Evolutionary conservation across 2,113 vertebrate species (phyloP), one percentile per base, ranked within the genome.

Genomic region (Sinocyclocheilus anshuiensis): DNA sequence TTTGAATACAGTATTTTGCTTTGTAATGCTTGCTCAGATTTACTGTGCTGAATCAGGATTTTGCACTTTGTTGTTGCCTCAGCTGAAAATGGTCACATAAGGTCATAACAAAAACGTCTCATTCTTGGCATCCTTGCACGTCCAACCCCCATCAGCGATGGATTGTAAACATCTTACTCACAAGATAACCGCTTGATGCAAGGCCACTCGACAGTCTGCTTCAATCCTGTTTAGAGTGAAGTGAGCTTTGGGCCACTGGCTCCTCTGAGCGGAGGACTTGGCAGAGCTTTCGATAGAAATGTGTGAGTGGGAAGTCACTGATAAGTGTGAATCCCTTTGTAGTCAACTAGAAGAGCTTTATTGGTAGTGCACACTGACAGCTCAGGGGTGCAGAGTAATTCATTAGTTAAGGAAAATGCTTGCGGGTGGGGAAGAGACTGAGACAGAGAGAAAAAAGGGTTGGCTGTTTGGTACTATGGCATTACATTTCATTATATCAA

Each of bases 321-420:
- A 81, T 81, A 81, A 81, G 57, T 48, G 78, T 26, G 57, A 81
- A 81, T 81, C 78, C n/a, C 78, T 81, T 81, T 81, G 78, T 81
- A 81, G 57, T 81, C 36, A 63, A 81, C 78, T 81, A 81, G 57
- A 45, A 15, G 33, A 81, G 78, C 78, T 81, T 81, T 81, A 81
- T 16, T 81, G 36, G 57, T 45, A 63, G 78, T 83, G 71, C 61
- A 71, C 80, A 74, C 45, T 61, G 53, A 78, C 29, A 78, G 53
- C 83, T 86, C 71, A 81, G 26, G 67, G 67, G 29, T 74, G 26
- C 67, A 72, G 16, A n/a, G 39, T 85, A 61, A 80, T 88, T 85
- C 53, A 65, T 85, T 67, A 45, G 42, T 63, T 55, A 53, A 53
- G 67, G 83, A 48, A 82, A 82, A 81, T 81, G 61, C 77, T 67